Base-by-base conservation (phyloP, 2,888 invertebrate species). In the Drosophila demipolita region DNA sequence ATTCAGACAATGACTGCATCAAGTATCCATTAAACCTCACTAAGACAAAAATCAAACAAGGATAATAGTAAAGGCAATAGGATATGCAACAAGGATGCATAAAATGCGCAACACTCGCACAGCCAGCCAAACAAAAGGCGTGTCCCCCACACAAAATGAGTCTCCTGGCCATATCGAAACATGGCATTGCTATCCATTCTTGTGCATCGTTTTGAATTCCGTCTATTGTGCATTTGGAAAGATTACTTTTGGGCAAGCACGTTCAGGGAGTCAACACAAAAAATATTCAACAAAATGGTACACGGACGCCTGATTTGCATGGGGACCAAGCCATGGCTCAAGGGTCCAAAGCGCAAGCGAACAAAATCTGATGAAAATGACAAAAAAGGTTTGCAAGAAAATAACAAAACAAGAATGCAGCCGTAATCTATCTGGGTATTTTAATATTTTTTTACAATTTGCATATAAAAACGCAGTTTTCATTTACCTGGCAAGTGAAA, bases 161-260 rank as follows among this genome's bases (percentile, higher is more conserved):
- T 20, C n/a, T n/a, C 11, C 32, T 7, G 36, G 45, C 8, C 58
- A 48, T 33, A 36, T 49, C 57, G 61, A 62, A 73, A 61, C 75
- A 75, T 66, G 59, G 48, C 68, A 62, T 64, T 75, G 74, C 71
- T 75, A 83, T 77, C 82, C 73, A 73, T 78, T 82, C 77, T 72
- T 73, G 48, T 72, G 71, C 73, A 63, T 26, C 50, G 40, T 62
- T 62, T 63, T 72, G 66, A 58, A 63, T 71, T 53, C 67, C 33
- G 67, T 35, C 75, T 73, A 74, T 85, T 88, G 88, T 86, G 86
- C 75, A 83, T 76, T 85, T 80, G 75, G 60, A 68, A 85, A 83
- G 88, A 83, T 83, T 83, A 75, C 85, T 76, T 49, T 50, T 70
- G 49, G 55, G 57, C 61, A 57, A 48, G 61, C 40, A 57, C 42